Base-by-base conservation (phyloP, 2,797 vertebrate species). In the Acomys russatus region DNA sequence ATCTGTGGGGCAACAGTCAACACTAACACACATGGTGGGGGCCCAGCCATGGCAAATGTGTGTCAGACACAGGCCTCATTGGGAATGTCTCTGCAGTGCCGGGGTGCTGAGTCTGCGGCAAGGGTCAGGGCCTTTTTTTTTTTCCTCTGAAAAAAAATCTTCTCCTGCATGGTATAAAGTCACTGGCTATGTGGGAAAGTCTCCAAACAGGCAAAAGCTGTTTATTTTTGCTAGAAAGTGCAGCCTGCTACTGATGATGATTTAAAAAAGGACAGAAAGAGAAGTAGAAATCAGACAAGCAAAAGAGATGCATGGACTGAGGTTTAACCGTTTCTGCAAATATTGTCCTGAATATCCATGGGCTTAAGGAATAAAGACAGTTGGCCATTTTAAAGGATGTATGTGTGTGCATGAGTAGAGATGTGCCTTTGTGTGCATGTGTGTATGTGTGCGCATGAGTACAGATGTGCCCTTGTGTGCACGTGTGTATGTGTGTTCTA, bases 181-280 rank as follows among this genome's bases (percentile, higher is more conserved):
- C 94, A 97, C 87, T 79, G 86, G 78, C 95, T 95, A 91, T 91
- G 94, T 97, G 86, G 77, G 96, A 59, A 97, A 96, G 70, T 88
- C 83, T 96, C 93, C 74, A 91, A 97, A 95, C 90, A 94, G 44
- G 80, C 61, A 97, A 97, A 97, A 94, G 68, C 23, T 94, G 71
- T 97, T 97, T 98, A 94, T 98, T 49, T 64, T 97, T 96, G 82
- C 88, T 95, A 97, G 86, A 97, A 97, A 98, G 95, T 93, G 96
- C 28, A 90, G 84, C 25, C 61, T 80, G 56, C 14, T 95, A 95
- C 54, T 77, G 93, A 23, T 66, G 94, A 88, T 94, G 91, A 91
- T 95, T 95, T 38, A 73, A 28, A 91, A 97, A n/a, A 64, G 92
- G 28, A 78, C 6, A 83, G 18, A 1, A 20, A 74, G 10, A 51